Evolutionary conservation across 92 coral and sea anemone species (phyloP).

Genomic region (Plumapathes pennacea): DNA sequence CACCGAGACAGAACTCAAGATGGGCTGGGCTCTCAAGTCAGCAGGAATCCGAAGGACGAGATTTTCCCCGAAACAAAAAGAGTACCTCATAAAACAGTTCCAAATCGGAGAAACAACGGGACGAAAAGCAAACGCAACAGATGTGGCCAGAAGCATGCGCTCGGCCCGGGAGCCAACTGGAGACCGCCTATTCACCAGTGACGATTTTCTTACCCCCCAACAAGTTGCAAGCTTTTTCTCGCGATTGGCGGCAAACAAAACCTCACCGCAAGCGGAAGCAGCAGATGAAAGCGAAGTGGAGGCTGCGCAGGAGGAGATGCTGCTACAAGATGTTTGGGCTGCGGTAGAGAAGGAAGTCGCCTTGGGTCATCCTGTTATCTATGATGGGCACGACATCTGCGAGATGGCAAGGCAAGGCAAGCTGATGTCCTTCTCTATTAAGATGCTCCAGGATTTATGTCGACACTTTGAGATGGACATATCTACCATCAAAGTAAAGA

Average conservation of each 20-base stretch:
- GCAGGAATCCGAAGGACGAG: slow-evolving; percentile 18
- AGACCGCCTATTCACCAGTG: slow-evolving; percentile 40
- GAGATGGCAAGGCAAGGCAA: slow-evolving; percentile 26
- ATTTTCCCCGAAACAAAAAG: slow-evolving; percentile 52
- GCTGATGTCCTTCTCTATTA: slow-evolving; percentile 44
- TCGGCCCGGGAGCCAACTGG: slow-evolving; percentile 43
- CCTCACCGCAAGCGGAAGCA: background rate
- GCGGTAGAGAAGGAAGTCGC: slow-evolving; percentile 16
- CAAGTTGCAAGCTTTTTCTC: slow-evolving; percentile 50
- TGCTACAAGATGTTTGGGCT: slow-evolving; percentile 7
- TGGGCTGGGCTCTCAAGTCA: slow-evolving; percentile 72
- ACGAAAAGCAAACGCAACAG: slow-evolving; percentile 41
- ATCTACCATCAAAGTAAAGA: slow-evolving; percentile 25
- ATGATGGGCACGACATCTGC: slow-evolving; percentile 37
- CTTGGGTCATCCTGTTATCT: slow-evolving; percentile 48
- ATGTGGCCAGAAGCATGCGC: slow-evolving; percentile 52
- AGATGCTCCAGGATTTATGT: slow-evolving; percentile 59
- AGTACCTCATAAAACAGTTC: slow-evolving; percentile 42
- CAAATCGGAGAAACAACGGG: slow-evolving; percentile 56
- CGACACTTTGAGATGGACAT: slow-evolving; percentile 49
- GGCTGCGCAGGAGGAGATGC: slow-evolving; percentile 7
- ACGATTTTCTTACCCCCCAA: slow-evolving; percentile 41
- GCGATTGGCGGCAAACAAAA: slow-evolving; percentile 36
- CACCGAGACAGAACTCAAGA: slow-evolving; percentile 12
- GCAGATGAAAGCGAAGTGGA: slow-evolving; percentile 1